These are phyloP conservation scores for Tetraneura akinire DNA, from an alignment of 1,140 invertebrate genomes.

Conservation along the genomic window DNA sequence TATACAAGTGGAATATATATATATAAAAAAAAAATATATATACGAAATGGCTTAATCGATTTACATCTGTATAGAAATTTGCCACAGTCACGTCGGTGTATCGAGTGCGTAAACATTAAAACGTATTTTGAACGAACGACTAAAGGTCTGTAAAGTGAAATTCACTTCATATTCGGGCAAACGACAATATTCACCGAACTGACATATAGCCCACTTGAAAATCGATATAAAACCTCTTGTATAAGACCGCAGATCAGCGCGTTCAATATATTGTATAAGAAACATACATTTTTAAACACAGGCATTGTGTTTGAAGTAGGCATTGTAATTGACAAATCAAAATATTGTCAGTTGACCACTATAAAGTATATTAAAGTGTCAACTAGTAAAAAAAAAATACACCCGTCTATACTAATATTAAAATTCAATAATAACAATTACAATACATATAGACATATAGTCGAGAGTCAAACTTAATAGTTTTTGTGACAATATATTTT, in stretches of 20 bases:
- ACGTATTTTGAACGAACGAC: background rate
- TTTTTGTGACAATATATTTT: no score
- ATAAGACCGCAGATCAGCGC: no score
- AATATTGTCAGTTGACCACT: no score
- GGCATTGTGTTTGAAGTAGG: background rate
- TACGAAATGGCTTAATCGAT: background rate
- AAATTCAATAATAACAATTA: no score
- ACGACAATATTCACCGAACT: background rate
- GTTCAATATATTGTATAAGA: background rate
- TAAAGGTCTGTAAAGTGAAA: background rate
- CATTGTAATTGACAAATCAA: no score
- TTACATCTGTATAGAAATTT: constrained; percentile 32
- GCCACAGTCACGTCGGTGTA: constrained; percentile 14
- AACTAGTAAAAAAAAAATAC: no score
- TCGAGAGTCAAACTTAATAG: no score
- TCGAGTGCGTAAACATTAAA: background rate
- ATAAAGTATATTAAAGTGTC: no score
- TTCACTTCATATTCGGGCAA: background rate
- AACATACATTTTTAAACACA: background rate
- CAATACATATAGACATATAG: no score
- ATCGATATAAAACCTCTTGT: background rate
- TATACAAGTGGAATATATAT: constrained; percentile 37
- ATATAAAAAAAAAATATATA: background rate
- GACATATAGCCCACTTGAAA: background rate
- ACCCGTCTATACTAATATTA: no score